Evolutionary conservation across 1,140 invertebrate species (phyloP).

Genomic region (Cephus cinctus): DNA sequence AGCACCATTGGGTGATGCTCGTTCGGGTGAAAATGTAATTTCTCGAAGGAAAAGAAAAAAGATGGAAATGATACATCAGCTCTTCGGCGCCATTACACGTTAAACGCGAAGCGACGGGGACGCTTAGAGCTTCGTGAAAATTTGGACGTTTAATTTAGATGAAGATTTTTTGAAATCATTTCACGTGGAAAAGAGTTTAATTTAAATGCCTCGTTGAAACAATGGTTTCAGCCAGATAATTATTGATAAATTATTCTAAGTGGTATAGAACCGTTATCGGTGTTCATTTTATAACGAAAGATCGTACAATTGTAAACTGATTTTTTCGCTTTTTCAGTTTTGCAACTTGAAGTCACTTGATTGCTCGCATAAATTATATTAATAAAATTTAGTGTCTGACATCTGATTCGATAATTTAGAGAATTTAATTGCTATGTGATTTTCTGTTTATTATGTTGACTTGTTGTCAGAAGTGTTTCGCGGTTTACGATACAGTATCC

Average conservation of each 20-base stretch:
- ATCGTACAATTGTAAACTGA: no score
- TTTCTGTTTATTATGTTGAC: no score
- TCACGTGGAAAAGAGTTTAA: background rate
- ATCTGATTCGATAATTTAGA: no score
- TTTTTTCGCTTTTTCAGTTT: no score
- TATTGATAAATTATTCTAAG: background rate
- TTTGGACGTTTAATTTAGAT: background rate
- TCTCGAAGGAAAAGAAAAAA: background rate
- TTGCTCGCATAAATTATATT: background rate
- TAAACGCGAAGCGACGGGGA: background rate
- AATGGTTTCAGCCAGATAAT: background rate
- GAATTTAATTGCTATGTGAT: no score
- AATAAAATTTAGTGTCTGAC: constrained; percentile 1
- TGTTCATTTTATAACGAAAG: background rate
- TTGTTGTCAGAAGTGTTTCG: no score
- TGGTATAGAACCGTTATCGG: background rate
- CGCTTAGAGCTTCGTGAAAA: background rate
- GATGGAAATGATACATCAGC: background rate
- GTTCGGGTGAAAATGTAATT: constrained; percentile 17
- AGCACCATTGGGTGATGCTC: no score
- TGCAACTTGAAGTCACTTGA: no score
- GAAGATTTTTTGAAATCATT: background rate
- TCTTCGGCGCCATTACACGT: constrained; percentile 1
- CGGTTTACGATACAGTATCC: no score
- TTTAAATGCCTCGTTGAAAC: background rate